Conservation (phyloP, 2,888 invertebrate species). For the Ophraella communa region DNA sequence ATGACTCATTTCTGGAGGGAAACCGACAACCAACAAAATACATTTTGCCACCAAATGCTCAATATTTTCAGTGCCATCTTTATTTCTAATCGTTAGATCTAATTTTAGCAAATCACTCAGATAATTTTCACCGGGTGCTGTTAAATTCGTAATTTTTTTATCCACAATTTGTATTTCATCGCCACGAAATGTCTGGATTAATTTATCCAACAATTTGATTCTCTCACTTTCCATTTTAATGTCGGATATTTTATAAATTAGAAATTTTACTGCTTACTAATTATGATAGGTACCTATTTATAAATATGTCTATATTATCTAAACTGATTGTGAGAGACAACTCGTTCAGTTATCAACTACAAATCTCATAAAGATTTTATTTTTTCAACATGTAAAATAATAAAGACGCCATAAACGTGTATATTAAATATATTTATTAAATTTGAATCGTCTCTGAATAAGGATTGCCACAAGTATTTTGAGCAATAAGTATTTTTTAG, state of each 20-base stretch:
- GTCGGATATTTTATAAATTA: too few relatives aligned
- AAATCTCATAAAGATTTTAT: too few relatives aligned
- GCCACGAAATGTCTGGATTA: conserved; percentile 3
- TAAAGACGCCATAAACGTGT: too few relatives aligned
- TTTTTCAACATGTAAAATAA: too few relatives aligned
- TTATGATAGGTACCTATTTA: too few relatives aligned
- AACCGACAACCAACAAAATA: background rate
- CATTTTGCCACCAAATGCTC: conserved; percentile 9
- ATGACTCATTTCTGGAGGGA: conserved; percentile 56
- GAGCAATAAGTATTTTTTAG: too few relatives aligned
- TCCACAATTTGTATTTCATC: conserved; percentile 11
- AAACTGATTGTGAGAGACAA: background rate
- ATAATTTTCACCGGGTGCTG: conserved; percentile 31
- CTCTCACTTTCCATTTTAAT: background rate
- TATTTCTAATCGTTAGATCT: conserved; percentile 13
- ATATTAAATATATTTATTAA: too few relatives aligned
- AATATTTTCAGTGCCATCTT: background rate
- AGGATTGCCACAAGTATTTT: too few relatives aligned
- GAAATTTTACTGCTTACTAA: too few relatives aligned
- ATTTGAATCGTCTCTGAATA: too few relatives aligned
- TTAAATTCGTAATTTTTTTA: conserved; percentile 5
- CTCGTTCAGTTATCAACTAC: too few relatives aligned
- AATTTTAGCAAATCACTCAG: conserved; percentile 26
- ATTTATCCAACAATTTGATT: conserved; percentile 1
- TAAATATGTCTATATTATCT: background rate